Evolutionary conservation across 2,888 invertebrate genomes (phyloP).

Genomic region (Himalopsyche kuldschensis): DNA sequence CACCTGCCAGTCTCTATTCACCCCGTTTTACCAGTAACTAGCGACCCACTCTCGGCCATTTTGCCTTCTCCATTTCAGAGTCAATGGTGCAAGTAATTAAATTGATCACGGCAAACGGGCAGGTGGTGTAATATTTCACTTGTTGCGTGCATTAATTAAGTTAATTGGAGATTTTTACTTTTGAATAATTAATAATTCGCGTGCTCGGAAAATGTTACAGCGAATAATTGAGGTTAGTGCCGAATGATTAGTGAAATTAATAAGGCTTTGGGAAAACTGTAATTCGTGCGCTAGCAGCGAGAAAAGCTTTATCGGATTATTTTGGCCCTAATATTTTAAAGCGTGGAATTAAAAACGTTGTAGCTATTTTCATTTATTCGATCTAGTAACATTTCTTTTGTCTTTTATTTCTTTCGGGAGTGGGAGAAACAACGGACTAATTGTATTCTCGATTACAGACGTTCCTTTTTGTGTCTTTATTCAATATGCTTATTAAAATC

Average conservation of each 20-base stretch:
- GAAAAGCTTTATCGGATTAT: neutral
- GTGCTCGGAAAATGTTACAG: constrained; percentile 34
- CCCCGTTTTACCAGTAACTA: no score
- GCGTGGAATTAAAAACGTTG: neutral
- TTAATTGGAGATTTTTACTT: constrained; percentile 39
- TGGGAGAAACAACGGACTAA: neutral
- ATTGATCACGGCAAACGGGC: constrained; percentile 15
- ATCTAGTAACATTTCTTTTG: neutral
- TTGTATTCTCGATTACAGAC: no score
- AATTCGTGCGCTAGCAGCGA: neutral
- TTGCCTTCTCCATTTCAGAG: constrained; percentile 36
- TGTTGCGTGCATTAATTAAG: constrained; percentile 39
- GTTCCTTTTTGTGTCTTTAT: no score
- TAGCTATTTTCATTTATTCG: neutral
- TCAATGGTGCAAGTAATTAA: constrained; percentile 37
- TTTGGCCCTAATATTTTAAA: neutral
- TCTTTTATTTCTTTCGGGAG: neutral
- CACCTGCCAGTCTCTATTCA: no score
- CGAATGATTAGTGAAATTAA: neutral
- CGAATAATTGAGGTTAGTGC: constrained; percentile 28
- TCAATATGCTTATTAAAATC: no score
- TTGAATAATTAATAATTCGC: constrained; percentile 36
- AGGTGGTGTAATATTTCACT: constrained; percentile 34
- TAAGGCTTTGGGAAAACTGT: neutral
- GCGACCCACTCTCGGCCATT: constrained; percentile 23